Evolutionary conservation across 2,888 invertebrate genomes (phyloP).

Genomic region (Lissocephala sabroskyi): DNA sequence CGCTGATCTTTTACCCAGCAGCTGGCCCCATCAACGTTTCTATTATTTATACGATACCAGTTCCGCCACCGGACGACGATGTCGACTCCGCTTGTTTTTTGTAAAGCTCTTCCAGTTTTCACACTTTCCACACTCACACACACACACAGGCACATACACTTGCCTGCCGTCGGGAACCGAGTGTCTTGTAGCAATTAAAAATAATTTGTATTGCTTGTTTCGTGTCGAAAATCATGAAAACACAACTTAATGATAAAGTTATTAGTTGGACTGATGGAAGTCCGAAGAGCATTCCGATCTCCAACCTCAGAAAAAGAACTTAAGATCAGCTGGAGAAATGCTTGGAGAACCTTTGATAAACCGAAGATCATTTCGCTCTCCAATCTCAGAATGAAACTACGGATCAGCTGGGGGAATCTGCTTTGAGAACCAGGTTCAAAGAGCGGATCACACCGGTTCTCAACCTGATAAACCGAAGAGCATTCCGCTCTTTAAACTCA

Average conservation of each 20-base stretch:
- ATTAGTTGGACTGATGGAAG: conserved; percentile 14
- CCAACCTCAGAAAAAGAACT: no score
- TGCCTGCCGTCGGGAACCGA: conserved; percentile 14
- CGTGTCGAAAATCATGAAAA: conserved; percentile 51
- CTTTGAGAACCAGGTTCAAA: no score
- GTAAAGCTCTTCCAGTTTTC: conserved; percentile 51
- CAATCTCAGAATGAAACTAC: no score
- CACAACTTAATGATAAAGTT: conserved; percentile 47
- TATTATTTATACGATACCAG: conserved; percentile 47
- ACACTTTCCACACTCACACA: conserved; percentile 57
- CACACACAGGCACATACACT: no score
- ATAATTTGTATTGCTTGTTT: conserved; percentile 60
- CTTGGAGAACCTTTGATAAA: no score
- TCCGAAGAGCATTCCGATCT: no score
- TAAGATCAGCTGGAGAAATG: no score
- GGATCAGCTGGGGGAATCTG: no score
- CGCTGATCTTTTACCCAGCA: conserved; percentile 29
- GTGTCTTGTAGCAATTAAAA: conserved; percentile 56
- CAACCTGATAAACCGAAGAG: no score
- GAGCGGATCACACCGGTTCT: no score
- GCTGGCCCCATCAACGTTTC: conserved; percentile 28
- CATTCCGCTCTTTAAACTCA: no score
- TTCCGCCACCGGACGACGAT: neutral
- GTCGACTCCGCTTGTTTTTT: neutral
- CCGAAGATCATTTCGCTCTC: no score